Evolutionary conservation across 1,140 invertebrate genomes (phyloP), one percentile per base, ranked within the genome.

Genomic region (Archivesica marissinica): DNA sequence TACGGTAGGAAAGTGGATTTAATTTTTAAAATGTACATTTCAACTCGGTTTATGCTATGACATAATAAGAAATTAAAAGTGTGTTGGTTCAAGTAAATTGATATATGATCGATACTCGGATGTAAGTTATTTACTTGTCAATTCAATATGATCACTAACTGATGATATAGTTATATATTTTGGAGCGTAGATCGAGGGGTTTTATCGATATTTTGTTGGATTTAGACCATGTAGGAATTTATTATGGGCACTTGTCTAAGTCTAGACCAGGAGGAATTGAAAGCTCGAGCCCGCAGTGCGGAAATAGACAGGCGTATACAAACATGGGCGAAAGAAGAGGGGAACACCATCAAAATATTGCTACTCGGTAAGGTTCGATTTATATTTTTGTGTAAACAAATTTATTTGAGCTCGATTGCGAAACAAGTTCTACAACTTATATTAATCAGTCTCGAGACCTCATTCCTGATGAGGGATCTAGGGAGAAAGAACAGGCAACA

Each of bases 231-330:
- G 66, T 72, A 72, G 41, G 64, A 54, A 52, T 35, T 81, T 30
- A 41, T n/a, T 44, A 95, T 95, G 95, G 95, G 95, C 82, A 89
- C 93, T 85, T 95, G 95, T 88, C 88, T 95, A 81, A 95, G 94
- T 87, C 88, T 95, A 77, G 94, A 95, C 87, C 91, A 93, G 80
- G 94, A 95, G 77, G 95, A 95, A 87, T 82, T 93, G 28, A 94
- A 94, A 87, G 94, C 95, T 59, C 88, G 93, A 41, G 88, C 93
- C 13, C 87, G 94, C 39, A 95, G 94, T 90, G 93, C 94, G 35
- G 92, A 94, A 64, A 95, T 95, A 74, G 95, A 95, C 87, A 91
- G 90, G 77, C 92, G 94, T 64, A 88, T 95, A 17, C 90, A 92
- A 30, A 91, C 92, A 75, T 92, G 94, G 81, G 94, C 94, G 23